A percentile compares a stretch with the other conserved stretches of the same genome.
Evolutionary conservation across 2,113 vertebrate genomes (phyloP).

Genomic region (Anarhynchus alexandrinus): DNA sequence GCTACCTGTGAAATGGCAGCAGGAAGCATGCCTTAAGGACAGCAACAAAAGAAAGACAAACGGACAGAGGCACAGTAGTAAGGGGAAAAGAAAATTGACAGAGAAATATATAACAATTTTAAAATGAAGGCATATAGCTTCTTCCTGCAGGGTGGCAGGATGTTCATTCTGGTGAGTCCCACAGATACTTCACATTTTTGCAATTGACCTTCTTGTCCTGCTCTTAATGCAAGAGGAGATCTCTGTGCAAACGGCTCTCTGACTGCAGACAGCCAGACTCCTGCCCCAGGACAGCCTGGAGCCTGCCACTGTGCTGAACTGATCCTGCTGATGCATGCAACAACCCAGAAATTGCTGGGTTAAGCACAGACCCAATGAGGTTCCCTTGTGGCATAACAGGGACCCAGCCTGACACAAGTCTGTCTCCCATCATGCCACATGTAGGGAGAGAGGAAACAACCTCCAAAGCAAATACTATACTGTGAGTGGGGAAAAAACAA

Average conservation of each 20-base stretch:
- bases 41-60: neutral
- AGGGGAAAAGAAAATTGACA: neutral
- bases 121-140: neutral
- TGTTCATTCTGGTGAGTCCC: neutral
- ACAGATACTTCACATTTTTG: neutral
- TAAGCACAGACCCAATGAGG: neutral
- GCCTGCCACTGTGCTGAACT: neutral
- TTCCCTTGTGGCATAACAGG: neutral
- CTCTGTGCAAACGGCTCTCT: neutral
- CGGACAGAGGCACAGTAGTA: neutral
- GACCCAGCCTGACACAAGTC: neutral
- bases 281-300: neutral
- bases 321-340: neutral
- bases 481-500: neutral
- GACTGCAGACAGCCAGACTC: neutral
- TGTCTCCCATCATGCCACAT: too few relatives aligned
- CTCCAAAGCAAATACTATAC: neutral
- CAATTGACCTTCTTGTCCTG: neutral
- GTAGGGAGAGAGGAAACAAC: neutral
- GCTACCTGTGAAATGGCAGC: neutral
- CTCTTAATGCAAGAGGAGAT: neutral
- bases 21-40: neutral
- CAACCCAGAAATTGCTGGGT: neutral
- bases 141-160: neutral
- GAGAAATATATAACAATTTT: neutral